phyloP scores from a whole-genome alignment of 2,888 invertebrate genomes.

The Tipula unca region DNA sequence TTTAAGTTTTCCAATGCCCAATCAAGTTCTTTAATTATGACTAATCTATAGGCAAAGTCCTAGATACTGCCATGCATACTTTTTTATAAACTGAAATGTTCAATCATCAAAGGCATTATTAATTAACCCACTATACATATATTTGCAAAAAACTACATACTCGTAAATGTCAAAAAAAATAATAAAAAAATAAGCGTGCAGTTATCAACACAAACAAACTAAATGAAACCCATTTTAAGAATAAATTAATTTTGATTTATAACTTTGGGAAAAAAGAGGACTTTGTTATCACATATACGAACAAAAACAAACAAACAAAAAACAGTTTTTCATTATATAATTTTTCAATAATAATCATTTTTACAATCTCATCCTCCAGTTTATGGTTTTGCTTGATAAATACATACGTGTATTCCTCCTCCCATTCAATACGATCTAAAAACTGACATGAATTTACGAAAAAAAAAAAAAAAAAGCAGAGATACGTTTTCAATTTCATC shows the following conservation, averaged over 20 bases:
- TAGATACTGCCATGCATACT: background rate
- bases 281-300: constrained; percentile 14
- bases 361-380: background rate
- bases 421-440: background rate
- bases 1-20: no score
- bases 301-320: background rate
- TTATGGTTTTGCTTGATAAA: background rate
- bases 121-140: background rate
- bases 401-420: background rate
- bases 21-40: no score
- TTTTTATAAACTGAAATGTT: background rate
- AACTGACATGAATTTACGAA: background rate
- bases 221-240: background rate
- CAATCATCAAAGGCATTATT: background rate
- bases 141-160: background rate
- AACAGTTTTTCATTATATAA: background rate
- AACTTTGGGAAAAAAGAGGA: background rate
- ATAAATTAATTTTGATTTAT: constrained; percentile 14
- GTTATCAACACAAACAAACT: background rate
- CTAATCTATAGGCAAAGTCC: no score
- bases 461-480: no score
- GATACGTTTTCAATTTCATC: background rate
- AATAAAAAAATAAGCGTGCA: background rate
- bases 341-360: constrained; percentile 14
- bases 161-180: background rate